Evolutionary conservation across 2,888 invertebrate genomes (phyloP).

Genomic region (Folsomia manolachei): DNA sequence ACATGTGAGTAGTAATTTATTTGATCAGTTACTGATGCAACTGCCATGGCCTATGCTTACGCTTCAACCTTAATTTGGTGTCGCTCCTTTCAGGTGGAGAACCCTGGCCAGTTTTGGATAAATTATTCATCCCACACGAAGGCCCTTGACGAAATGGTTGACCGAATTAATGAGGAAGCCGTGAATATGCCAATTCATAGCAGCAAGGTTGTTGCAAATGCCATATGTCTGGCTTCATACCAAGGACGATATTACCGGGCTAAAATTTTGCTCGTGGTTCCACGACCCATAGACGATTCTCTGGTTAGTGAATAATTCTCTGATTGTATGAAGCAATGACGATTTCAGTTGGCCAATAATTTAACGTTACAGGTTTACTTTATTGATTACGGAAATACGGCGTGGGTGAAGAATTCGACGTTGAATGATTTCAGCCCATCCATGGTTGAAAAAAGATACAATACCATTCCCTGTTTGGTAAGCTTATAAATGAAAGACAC

Average conservation of each 20-base stretch:
- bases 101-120: constrained; percentile 46
- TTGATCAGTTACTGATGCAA: background rate
- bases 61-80: background rate
- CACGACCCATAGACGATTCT: constrained; percentile 13
- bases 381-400: constrained; percentile 74
- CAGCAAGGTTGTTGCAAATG: constrained; percentile 25
- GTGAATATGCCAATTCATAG: constrained; percentile 13
- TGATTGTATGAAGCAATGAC: constrained; percentile 17
- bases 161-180: constrained; percentile 27
- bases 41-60: background rate
- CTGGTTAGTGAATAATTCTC: constrained; percentile 7
- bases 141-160: constrained; percentile 19
- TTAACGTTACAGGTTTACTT: constrained; percentile 63
- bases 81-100: constrained; percentile 27
- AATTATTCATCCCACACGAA: constrained; percentile 22
- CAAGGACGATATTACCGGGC: constrained; percentile 37
- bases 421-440: constrained; percentile 29
- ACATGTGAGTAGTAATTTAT: constrained; percentile 57
- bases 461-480: constrained; percentile 27
- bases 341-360: background rate
- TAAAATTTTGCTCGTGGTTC: constrained; percentile 26
- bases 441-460: constrained; percentile 19
- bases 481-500: background rate
- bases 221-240: constrained; percentile 42
- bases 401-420: constrained; percentile 26